phyloP scores from a whole-genome alignment of 2,797 vertebrate genomes.

The Catamblyrhynchus diadema region DNA sequence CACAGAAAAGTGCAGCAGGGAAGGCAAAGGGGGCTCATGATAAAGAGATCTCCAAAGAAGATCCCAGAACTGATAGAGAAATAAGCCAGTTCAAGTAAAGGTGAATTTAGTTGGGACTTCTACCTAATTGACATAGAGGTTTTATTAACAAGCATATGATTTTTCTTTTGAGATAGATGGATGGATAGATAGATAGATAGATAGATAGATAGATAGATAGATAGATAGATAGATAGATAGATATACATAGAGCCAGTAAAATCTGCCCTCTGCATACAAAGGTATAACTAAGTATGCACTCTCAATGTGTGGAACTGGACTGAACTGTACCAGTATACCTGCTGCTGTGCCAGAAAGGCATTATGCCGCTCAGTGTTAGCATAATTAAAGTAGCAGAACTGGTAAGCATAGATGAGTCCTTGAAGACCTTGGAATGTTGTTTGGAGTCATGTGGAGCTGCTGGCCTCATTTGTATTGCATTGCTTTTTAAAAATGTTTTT shows the following conservation, averaged over 20 bases:
- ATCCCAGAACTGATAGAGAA: background rate
- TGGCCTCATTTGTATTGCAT: background rate
- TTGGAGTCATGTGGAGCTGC: background rate
- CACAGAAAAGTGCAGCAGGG: background rate
- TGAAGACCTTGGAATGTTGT: background rate
- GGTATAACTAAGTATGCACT: background rate
- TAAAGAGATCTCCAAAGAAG: background rate
- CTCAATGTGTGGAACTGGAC: background rate
- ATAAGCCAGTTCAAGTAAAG: background rate
- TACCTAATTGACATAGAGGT: background rate
- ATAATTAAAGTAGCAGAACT: conserved; percentile 19
- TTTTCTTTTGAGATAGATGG: background rate
- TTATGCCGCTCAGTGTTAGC: background rate
- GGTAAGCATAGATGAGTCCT: background rate
- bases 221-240: too few relatives aligned
- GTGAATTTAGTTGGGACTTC: background rate
- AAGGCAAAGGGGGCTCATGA: fast-evolving
- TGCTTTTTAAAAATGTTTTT: background rate
- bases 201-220: background rate
- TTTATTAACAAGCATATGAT: background rate
- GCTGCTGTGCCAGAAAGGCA: background rate
- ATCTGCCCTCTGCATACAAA: background rate
- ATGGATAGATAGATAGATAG: too few relatives aligned
- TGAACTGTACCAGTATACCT: background rate
- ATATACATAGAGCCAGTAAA: background rate